A percentile compares a stretch with the other conserved stretches of the same genome.
Evolutionary conservation across 1,140 invertebrate species (phyloP).

Genomic region (Zaprionus nigranus): DNA sequence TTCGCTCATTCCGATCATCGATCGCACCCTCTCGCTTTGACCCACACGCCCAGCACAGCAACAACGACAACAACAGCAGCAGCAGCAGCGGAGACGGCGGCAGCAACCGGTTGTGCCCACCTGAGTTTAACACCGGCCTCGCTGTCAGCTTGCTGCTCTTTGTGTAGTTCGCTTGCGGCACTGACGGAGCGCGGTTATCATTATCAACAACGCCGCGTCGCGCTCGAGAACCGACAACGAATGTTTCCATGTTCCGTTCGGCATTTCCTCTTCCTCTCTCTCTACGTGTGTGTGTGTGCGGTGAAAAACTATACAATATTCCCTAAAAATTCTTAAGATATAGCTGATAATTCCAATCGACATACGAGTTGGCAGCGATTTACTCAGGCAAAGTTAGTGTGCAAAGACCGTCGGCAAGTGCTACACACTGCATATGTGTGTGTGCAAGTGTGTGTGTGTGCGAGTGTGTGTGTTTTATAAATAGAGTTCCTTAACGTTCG

Average conservation of each 20-base stretch:
- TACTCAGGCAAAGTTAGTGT: constrained; percentile 11
- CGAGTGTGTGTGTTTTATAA: constrained; percentile 4
- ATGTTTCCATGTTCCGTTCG: constrained; percentile 29
- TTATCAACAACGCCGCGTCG: constrained; percentile 47
- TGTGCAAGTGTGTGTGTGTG: not conserved
- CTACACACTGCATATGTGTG: not conserved
- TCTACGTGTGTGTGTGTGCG: constrained; percentile 13
- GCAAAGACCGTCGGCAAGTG: constrained; percentile 72
- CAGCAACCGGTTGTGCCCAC: constrained; percentile 67
- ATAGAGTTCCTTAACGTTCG: constrained; percentile 10
- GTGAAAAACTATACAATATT: constrained; percentile 23
- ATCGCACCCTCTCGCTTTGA: constrained; percentile 62
- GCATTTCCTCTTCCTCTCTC: not conserved
- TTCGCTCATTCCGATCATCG: constrained; percentile 49
- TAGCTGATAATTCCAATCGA: constrained; percentile 6
- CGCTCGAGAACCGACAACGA: constrained; percentile 29
- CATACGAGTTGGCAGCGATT: constrained; percentile 25
- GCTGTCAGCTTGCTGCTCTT: constrained; percentile 44
- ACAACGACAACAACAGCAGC: constrained; percentile 5
- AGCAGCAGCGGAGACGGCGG: constrained; percentile 19
- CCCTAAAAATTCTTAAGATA: not conserved
- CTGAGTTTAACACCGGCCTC: constrained; percentile 70
- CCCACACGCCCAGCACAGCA: constrained; percentile 12
- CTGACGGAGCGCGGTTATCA: constrained; percentile 73
- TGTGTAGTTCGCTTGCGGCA: constrained; percentile 76